Conservation (phyloP, 2,888 invertebrate genomes). For the Listrodromus nycthemerus region DNA sequence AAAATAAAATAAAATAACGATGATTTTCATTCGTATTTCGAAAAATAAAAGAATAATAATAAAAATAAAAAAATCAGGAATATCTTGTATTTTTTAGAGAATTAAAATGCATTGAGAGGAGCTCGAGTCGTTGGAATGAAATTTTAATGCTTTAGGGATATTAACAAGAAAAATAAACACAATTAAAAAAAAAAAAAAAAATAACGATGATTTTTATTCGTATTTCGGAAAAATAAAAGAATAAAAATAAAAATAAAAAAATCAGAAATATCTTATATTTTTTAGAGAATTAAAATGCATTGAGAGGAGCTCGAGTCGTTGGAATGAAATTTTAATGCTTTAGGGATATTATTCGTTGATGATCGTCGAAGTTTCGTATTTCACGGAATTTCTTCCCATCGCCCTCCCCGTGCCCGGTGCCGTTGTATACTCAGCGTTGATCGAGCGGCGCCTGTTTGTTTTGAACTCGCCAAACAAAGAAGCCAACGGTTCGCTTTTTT, state of each 20-base stretch:
- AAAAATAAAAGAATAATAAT: too few species aligned
- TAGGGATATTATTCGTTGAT: not conserved
- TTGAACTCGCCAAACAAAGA: conserved; percentile 29
- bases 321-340: not conserved
- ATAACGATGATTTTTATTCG: conserved; percentile 6
- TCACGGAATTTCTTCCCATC: conserved; percentile 3
- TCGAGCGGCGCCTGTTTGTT: conserved; percentile 22
- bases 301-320: not conserved
- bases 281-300: too few species aligned
- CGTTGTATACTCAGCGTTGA: not conserved
- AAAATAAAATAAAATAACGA: not conserved
- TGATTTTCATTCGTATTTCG: too few species aligned
- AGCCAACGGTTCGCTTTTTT: not conserved
- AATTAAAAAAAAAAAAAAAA: not conserved
- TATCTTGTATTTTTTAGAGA: too few species aligned
- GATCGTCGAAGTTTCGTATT: conserved; percentile 5
- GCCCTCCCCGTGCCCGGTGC: not conserved
- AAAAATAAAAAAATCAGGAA: not conserved
- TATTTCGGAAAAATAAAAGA: too few species aligned
- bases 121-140: not conserved
- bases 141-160: not conserved
- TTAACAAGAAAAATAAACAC: too few species aligned
- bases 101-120: too few species aligned
- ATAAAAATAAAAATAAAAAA: not conserved
- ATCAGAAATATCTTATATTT: too few species aligned